Conservation (phyloP, 2,888 invertebrate genomes). For the Cecidostiba fungosa region DNA sequence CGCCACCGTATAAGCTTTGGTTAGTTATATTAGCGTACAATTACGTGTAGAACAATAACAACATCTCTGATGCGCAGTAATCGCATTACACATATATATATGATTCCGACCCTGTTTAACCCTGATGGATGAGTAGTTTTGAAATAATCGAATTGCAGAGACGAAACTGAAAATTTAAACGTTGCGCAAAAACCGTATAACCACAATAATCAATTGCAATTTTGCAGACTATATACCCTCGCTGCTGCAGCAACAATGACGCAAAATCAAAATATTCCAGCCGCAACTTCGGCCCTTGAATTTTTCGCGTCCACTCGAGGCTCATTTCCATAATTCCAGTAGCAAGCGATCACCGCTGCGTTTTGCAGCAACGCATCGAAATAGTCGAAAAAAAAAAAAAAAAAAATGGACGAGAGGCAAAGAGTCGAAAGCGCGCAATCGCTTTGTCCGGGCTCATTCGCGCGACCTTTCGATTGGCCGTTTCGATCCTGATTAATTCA, state of each 20-base stretch:
- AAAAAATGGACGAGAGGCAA: background rate
- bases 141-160: too few species aligned
- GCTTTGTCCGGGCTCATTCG: conserved; percentile 20
- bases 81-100: too few species aligned
- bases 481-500: conserved; percentile 17
- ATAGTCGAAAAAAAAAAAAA: background rate
- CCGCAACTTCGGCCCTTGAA: background rate
- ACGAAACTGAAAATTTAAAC: background rate
- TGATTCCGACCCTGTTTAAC: too few species aligned
- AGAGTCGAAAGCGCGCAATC: background rate
- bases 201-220: background rate
- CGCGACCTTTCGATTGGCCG: conserved; percentile 11
- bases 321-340: conserved; percentile 45
- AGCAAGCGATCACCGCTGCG: background rate
- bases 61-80: too few species aligned
- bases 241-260: conserved; percentile 10
- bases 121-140: too few species aligned
- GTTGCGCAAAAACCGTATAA: background rate
- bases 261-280: conserved; percentile 37
- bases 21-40: too few species aligned
- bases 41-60: too few species aligned
- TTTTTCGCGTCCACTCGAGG: background rate
- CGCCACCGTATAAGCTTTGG: too few species aligned
- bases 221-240: background rate
- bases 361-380: background rate